Evolutionary conservation across 2,888 invertebrate species (phyloP).

Genomic region (Drosophila suboccidentalis): DNA sequence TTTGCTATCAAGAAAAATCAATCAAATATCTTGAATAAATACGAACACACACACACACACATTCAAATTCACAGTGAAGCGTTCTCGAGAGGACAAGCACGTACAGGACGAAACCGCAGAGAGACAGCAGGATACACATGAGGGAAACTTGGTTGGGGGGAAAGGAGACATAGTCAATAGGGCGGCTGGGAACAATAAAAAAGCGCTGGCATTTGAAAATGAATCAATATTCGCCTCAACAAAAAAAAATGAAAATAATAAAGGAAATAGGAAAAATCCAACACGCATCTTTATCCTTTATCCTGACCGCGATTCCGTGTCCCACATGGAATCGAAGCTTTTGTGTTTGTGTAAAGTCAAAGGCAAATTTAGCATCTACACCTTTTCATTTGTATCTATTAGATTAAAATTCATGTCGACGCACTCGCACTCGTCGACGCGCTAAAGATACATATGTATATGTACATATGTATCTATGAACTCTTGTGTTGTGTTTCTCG

Average conservation of each 20-base stretch:
- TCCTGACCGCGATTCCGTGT: slow-evolving; percentile 47
- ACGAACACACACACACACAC: slow-evolving; percentile 44
- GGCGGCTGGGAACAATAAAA: slow-evolving; percentile 82
- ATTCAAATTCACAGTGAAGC: slow-evolving; percentile 28
- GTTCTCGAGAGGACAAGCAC: slow-evolving; percentile 40
- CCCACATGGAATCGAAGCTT: slow-evolving; percentile 34
- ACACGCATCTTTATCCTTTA: slow-evolving; percentile 2
- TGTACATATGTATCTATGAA: slow-evolving; percentile 7
- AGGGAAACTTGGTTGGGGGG: neutral
- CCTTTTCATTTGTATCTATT: slow-evolving; percentile 85
- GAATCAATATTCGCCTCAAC: slow-evolving; percentile 64
- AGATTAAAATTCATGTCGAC: slow-evolving; percentile 85
- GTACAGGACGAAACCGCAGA: slow-evolving; percentile 48
- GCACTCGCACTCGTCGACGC: slow-evolving; percentile 44
- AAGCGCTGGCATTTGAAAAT: slow-evolving; percentile 58
- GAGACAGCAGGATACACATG: slow-evolving; percentile 7
- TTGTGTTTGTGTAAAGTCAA: slow-evolving; percentile 12
- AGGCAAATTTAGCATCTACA: slow-evolving; percentile 68
- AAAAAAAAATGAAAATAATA: neutral
- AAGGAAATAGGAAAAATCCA: neutral
- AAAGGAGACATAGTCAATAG: slow-evolving; percentile 51
- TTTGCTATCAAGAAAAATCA: slow-evolving; percentile 59
- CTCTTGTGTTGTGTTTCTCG: slow-evolving; percentile 17
- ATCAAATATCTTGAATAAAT: slow-evolving; percentile 70
- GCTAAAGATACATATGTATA: slow-evolving; percentile 15